A percentile compares a stretch with the other conserved stretches of the same genome.
These are phyloP conservation scores for Stenurella melanura DNA, from an alignment of 2,888 invertebrate species.

Conservation along the genomic window DNA sequence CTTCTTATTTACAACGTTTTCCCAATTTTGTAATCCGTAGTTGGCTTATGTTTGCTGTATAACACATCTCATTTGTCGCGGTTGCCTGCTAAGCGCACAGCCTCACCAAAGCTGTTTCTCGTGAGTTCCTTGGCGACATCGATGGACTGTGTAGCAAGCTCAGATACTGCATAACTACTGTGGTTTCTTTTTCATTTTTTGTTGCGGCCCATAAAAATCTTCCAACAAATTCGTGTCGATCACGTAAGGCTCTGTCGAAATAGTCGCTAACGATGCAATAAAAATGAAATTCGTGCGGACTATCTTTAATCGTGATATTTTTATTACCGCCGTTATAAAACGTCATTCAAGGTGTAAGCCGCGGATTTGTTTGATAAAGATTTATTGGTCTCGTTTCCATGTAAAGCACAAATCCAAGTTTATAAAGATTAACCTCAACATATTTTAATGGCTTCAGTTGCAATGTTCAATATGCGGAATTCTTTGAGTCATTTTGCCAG, in stretches of 20 bases:
- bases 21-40: no score
- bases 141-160: no score
- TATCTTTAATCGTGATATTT: background rate
- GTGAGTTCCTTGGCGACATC: no score
- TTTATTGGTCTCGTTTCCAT: background rate
- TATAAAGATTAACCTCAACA: background rate
- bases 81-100: no score
- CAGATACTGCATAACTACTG: no score
- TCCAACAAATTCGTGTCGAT: background rate
- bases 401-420: background rate
- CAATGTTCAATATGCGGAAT: no score
- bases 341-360: background rate
- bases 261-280: background rate
- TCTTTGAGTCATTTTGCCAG: no score
- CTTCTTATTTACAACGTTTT: no score
- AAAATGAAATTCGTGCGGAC: background rate
- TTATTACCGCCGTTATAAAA: background rate
- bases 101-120: no score
- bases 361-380: background rate
- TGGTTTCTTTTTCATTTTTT: background rate
- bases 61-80: no score
- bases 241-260: background rate
- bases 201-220: background rate
- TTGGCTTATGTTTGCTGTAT: no score
- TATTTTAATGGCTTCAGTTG: no score